phyloP scores from a whole-genome alignment of 2,113 vertebrate genomes.

The Riparia riparia region DNA sequence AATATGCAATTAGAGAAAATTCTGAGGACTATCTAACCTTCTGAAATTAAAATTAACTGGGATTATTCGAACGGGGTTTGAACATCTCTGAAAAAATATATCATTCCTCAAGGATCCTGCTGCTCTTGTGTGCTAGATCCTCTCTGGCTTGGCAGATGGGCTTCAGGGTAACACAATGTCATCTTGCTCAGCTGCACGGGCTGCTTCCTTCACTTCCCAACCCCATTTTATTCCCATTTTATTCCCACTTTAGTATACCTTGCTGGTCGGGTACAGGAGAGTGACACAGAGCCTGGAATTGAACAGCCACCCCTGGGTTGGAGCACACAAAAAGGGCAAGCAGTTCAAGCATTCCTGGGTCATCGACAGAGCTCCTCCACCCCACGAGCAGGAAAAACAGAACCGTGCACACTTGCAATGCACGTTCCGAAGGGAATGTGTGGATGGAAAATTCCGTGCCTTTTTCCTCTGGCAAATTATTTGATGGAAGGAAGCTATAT shows the following conservation, averaged over 20 bases:
- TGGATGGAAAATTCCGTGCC: slow-evolving; percentile 1
- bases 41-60: slow-evolving; percentile 54
- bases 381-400: neutral
- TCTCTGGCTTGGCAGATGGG: slow-evolving; percentile 1
- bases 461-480: neutral
- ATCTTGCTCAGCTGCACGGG: neutral
- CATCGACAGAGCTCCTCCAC: neutral
- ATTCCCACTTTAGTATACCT: neutral
- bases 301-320: neutral
- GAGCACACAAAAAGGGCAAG: neutral
- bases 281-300: neutral
- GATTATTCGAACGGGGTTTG: slow-evolving; percentile 24
- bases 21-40: slow-evolving; percentile 52
- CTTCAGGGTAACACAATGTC: neutral
- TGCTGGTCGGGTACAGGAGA: neutral
- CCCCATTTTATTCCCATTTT: neutral
- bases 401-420: neutral
- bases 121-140: neutral
- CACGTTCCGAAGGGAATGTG: neutral
- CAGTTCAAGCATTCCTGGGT: neutral
- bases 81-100: neutral
- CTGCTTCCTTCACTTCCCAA: neutral
- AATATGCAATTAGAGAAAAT: slow-evolving; percentile 50
- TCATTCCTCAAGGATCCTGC: slow-evolving; percentile 6
- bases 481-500: neutral